A percentile compares a stretch with the other conserved stretches of the same genome.
Conservation (phyloP, 1,140 invertebrate genomes). For the Heliconius melpomene region DNA sequence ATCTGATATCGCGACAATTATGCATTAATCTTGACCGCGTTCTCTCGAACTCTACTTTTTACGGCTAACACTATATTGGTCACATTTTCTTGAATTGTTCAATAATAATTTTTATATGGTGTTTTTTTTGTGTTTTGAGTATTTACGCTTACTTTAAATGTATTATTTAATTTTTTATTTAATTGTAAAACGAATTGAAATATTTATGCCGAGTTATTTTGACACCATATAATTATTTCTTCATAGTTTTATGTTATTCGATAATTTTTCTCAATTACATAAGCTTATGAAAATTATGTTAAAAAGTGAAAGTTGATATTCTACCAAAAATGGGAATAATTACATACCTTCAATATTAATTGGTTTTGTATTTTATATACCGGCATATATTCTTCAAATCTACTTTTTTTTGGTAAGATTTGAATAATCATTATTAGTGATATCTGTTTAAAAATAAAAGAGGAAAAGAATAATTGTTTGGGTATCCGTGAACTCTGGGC, state of each 20-base stretch:
- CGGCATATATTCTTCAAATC: background rate
- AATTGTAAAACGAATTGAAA: background rate
- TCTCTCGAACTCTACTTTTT: conserved; percentile 71
- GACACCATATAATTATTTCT: background rate
- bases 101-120: background rate
- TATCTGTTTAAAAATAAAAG: background rate
- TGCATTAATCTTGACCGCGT: conserved; percentile 68
- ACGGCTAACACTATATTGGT: conserved; percentile 29
- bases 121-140: background rate
- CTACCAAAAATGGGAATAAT: conserved; percentile 27
- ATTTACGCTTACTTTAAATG: too few relatives aligned
- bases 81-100: too few relatives aligned
- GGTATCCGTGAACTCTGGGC: too few relatives aligned
- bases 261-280: conserved; percentile 3
- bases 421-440: background rate
- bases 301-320: conserved; percentile 30
- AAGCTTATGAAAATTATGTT: conserved; percentile 22
- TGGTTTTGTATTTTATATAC: background rate
- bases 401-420: background rate
- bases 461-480: background rate
- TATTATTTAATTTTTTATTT: background rate
- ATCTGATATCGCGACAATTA: conserved; percentile 50
- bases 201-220: background rate
- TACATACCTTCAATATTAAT: conserved; percentile 10
- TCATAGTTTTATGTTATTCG: background rate